Evolutionary conservation across 2,888 invertebrate species (phyloP), one percentile per base, ranked within the genome.

Genomic region (Sarcophaga carnaria): DNA sequence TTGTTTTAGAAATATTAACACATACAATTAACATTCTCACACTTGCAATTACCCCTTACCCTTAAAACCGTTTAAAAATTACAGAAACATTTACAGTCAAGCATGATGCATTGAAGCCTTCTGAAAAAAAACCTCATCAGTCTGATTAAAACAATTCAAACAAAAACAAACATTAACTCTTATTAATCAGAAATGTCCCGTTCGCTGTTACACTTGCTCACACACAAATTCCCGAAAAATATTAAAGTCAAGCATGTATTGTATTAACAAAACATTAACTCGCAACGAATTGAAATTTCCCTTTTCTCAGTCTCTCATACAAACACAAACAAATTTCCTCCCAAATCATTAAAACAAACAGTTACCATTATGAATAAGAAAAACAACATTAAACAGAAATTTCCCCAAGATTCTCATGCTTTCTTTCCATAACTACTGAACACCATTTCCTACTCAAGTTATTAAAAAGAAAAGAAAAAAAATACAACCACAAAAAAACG

Each of bases 1-100:
- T 89, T 67, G 80, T 81, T 88, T 88, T 89, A 87, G 71, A 75
- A 75, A 82, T 88, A 83, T 62, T 74, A 71, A 88, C 71, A 88
- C 12, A 54, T 37, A 37, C 37, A 86, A 89, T 64, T 75, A 77
- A 85, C 66, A 80, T 80, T 54, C 54, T 17, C 12, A 54, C 54
- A 54, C 17, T 1, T 14, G 17, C 54, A 22, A 22, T 20, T 22
- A 22, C 1, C 22, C 22, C 22, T 22, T 1, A 22, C 1, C 22
- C 22, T 22, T 54, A 14, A 49, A 49, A 11, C 11, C 14, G 37
- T 37, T 6, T 37, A 37, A 8, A 37, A 10, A 37, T 37, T 37
- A 37, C 37, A 37, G 2, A 37, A 37, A 10, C 37, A 37, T 37
- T 54, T 54, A 54, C 54, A 54, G 54, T 14, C 54, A 54, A 12